Conservation (phyloP, 2,113 vertebrate species). For the Anhinga anhinga region DNA sequence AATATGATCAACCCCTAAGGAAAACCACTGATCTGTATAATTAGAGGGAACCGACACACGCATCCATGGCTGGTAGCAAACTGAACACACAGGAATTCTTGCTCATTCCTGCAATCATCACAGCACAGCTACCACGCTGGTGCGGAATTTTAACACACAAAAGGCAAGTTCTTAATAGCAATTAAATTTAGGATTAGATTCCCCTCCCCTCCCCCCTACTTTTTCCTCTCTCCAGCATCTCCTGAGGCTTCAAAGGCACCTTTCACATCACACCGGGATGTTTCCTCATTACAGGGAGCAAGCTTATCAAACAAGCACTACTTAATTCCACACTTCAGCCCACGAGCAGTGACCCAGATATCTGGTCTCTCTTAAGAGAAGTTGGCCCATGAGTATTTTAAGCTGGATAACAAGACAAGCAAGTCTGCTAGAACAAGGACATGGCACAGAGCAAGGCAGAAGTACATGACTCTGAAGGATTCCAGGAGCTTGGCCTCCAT, state of each 20-base stretch:
- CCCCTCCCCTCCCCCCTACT: rapidly evolving
- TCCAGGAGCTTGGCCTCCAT: background rate
- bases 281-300: slow-evolving; percentile 1
- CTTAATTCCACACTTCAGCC: slow-evolving; percentile 15
- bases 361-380: background rate
- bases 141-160: background rate
- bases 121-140: background rate
- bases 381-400: background rate
- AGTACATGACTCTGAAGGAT: background rate
- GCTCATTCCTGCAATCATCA: background rate
- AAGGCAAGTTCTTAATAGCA: background rate
- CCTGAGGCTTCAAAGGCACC: slow-evolving; percentile 48
- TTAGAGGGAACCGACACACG: background rate
- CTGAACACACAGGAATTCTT: background rate
- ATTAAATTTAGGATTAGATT: background rate
- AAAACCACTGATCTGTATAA: background rate
- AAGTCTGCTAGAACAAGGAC: background rate
- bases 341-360: slow-evolving; percentile 17
- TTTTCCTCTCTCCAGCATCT: background rate
- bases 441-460: background rate
- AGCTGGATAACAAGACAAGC: background rate
- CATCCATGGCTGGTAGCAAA: background rate
- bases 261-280: background rate
- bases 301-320: background rate
- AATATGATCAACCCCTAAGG: background rate